These are phyloP conservation scores for Leptopilina drosophilae DNA, from an alignment of 2,888 invertebrate species.

Conservation along the genomic window DNA sequence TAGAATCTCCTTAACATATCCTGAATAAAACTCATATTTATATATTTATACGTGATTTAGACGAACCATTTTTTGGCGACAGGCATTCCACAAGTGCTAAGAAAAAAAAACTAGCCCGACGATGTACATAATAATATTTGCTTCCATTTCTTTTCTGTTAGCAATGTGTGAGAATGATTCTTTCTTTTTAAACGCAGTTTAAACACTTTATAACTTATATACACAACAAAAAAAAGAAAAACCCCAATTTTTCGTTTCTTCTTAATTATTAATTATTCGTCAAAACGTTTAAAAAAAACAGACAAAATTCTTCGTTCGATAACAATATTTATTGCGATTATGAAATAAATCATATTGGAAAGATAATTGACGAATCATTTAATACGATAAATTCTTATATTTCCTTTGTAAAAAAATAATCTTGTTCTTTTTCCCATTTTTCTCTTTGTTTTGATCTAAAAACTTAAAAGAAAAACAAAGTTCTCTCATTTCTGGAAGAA, in stretches of 20 bases:
- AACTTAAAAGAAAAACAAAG: neutral
- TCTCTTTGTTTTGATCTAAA: neutral
- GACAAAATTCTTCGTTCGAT: no score
- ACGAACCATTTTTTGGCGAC: constrained; percentile 58
- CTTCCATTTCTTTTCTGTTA: constrained; percentile 42
- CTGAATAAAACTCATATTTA: constrained; percentile 32
- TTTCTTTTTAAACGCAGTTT: constrained; percentile 57
- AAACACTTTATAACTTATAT: constrained; percentile 59
- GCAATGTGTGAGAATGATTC: constrained; percentile 51
- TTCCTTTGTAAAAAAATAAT: no score
- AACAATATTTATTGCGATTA: no score
- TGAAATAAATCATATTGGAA: no score
- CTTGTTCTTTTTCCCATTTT: neutral
- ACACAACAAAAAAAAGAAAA: constrained; percentile 48
- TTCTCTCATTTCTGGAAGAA: neutral
- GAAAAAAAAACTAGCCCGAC: constrained; percentile 56
- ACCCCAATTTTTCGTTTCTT: no score
- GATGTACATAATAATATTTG: constrained; percentile 55
- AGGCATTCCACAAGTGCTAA: constrained; percentile 67
- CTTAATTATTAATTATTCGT: no score
- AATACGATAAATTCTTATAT: no score
- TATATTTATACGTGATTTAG: constrained; percentile 40
- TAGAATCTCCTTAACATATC: constrained; percentile 45
- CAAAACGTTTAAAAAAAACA: no score
- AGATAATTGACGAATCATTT: no score